Base-by-base conservation (phyloP, 2,113 vertebrate genomes). In the Gymnocephalus cernua region DNA sequence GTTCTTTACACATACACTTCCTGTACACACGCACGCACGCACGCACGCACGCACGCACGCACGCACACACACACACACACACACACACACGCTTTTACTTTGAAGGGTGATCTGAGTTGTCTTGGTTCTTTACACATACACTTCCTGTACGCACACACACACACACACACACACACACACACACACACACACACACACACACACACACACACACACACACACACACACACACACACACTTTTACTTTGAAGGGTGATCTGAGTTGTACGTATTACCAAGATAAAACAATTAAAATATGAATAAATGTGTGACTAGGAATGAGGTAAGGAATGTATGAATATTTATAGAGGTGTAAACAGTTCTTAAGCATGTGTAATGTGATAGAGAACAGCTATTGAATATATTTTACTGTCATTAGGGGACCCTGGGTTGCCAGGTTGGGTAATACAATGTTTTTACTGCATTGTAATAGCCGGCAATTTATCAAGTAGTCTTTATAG, bases 161-260 rank as follows among this genome's bases (percentile, higher is more conserved):
- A 32, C 32, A 32, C 6, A 6, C 32, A 6, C 32, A 32, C 32
- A 32, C 5, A 32, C 32, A 32, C 32, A 32, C 32, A 32, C 32
- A 32, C 32, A 32, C 32, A 32, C 32, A 32, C 32, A 32, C 32
- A 32, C 32, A 32, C 32, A 32, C 5, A 32, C 32, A 32, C 5
- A 6, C 32, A 32, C 32, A 6, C 5, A 32, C 32, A 32, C 29
- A 29, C 29, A 27, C 27, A n/a, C n/a, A 4, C 29, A 29, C 29
- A 32, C 29, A 32, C 2, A 32, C 4, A 32, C 4, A 6, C 29
- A 32, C 4, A 32, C 29, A n/a, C n/a, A 67, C 18, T n/a, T n/a
- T n/a, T n/a, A n/a, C n/a, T 89, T 62, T 80, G 25, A 82, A 83
- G 21, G 23, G 54, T 41, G 1, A 35, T 51, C 5, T 48, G 51